These are phyloP conservation scores for Leuciscus waleckii DNA, from an alignment of 2,797 vertebrate species.

Conservation along the genomic window DNA sequence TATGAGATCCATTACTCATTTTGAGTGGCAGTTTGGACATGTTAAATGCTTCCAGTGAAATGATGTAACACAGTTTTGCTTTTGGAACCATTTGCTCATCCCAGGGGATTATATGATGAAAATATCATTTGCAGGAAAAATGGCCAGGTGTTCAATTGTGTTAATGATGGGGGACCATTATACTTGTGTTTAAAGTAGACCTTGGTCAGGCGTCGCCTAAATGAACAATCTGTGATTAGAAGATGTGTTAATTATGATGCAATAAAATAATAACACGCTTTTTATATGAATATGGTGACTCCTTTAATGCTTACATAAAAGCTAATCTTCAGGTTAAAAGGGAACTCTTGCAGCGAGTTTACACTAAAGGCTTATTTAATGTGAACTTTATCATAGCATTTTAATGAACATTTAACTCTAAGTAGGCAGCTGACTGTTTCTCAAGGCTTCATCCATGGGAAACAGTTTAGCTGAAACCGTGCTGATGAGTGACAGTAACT, in stretches of 20 bases:
- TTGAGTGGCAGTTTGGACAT: slow-evolving; percentile 47
- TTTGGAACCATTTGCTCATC: slow-evolving; percentile 18
- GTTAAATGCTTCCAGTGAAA: slow-evolving; percentile 51
- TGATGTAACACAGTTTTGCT: slow-evolving; percentile 30
- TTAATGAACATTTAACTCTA: background rate
- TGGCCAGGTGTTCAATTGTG: background rate
- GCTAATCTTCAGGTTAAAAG: background rate
- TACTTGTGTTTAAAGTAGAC: background rate
- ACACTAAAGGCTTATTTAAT: background rate
- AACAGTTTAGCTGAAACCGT: slow-evolving; percentile 22
- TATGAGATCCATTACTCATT: slow-evolving; percentile 54
- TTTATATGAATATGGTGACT: background rate
- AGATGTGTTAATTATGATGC: background rate
- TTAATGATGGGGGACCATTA: slow-evolving; percentile 4
- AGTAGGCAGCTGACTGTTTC: background rate
- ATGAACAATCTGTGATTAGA: background rate
- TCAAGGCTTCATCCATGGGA: slow-evolving; percentile 33
- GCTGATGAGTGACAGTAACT: slow-evolving; percentile 21
- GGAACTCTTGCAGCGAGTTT: background rate
- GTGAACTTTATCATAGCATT: background rate
- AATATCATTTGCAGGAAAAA: slow-evolving; percentile 9
- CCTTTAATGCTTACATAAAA: background rate
- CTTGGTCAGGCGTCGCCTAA: background rate
- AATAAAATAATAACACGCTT: background rate
- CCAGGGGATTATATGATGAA: background rate